Evolutionary conservation across 1,140 invertebrate genomes (phyloP).

Genomic region (Dysdera silvatica): DNA sequence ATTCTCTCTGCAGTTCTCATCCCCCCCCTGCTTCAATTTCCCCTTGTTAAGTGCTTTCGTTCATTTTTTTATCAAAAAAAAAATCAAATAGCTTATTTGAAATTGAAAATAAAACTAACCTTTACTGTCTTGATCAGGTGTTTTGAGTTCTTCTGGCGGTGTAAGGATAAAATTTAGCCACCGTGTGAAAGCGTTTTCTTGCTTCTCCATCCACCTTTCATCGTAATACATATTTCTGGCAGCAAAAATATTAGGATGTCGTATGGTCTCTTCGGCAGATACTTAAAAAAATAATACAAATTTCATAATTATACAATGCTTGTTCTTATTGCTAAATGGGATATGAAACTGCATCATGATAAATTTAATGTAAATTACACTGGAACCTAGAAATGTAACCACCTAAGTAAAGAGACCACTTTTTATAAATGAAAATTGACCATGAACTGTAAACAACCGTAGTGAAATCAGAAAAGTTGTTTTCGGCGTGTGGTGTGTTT

Average conservation of each 20-base stretch:
- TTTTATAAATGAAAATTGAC: too few relatives aligned
- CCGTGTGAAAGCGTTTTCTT: constrained; percentile 70
- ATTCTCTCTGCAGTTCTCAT: too few relatives aligned
- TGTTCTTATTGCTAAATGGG: background rate
- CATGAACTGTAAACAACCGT: too few relatives aligned
- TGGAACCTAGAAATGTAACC: background rate
- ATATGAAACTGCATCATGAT: background rate
- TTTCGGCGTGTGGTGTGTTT: too few relatives aligned
- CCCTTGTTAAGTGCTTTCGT: too few relatives aligned
- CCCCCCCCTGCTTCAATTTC: too few relatives aligned
- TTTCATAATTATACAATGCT: background rate
- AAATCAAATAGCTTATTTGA: too few relatives aligned
- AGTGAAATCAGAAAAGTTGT: too few relatives aligned
- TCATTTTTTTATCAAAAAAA: too few relatives aligned
- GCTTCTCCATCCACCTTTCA: constrained; percentile 65
- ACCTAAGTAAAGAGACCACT: background rate
- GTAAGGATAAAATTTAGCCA: constrained; percentile 82
- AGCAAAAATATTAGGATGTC: constrained; percentile 45
- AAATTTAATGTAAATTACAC: background rate
- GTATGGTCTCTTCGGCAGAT: background rate
- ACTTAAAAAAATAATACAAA: background rate
- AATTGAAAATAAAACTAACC: too few relatives aligned
- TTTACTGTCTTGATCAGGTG: background rate
- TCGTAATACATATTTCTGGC: constrained; percentile 58
- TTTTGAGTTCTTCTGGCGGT: constrained; percentile 53